Evolutionary conservation across 2,888 invertebrate genomes (phyloP).

Genomic region (Apeira syringaria): DNA sequence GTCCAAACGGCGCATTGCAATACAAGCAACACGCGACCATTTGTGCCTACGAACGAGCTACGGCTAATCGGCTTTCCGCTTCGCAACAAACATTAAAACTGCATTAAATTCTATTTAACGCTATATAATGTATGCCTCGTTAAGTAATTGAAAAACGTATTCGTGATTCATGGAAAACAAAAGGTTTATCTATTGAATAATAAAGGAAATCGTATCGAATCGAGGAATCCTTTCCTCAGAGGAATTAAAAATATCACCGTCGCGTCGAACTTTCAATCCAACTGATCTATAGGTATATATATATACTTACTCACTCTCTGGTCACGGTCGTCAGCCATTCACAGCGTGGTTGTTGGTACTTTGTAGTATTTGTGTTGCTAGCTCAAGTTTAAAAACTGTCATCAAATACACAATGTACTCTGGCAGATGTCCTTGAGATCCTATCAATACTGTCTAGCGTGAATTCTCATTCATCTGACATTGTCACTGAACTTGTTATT

Average conservation of each 20-base stretch:
- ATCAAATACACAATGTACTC: too few relatives aligned
- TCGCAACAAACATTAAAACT: constrained; percentile 72
- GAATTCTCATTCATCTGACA: too few relatives aligned
- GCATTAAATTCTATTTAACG: constrained; percentile 75
- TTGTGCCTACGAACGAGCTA: constrained; percentile 44
- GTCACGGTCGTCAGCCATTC: too few relatives aligned
- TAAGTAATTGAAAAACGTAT: constrained; percentile 63
- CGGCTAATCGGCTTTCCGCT: constrained; percentile 61
- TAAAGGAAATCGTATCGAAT: constrained; percentile 25
- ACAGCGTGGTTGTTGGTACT: too few relatives aligned
- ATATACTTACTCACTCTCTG: too few relatives aligned
- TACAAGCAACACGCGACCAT: constrained; percentile 52
- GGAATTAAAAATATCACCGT: constrained; percentile 67
- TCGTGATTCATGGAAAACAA: constrained; percentile 50
- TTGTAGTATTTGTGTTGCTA: too few relatives aligned
- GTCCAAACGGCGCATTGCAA: constrained; percentile 53
- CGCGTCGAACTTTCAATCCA: too few relatives aligned
- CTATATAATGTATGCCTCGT: constrained; percentile 56
- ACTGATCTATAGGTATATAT: too few relatives aligned
- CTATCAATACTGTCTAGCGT: too few relatives aligned
- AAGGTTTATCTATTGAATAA: constrained; percentile 34
- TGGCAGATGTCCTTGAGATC: too few relatives aligned
- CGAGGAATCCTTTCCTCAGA: constrained; percentile 38
- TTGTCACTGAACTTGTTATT: too few relatives aligned
- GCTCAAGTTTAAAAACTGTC: too few relatives aligned